Percentiles rank a stretch among this genome's conserved stretches.
phyloP scores from a whole-genome alignment of 2,797 vertebrate genomes.

The Melanitta fusca region DNA sequence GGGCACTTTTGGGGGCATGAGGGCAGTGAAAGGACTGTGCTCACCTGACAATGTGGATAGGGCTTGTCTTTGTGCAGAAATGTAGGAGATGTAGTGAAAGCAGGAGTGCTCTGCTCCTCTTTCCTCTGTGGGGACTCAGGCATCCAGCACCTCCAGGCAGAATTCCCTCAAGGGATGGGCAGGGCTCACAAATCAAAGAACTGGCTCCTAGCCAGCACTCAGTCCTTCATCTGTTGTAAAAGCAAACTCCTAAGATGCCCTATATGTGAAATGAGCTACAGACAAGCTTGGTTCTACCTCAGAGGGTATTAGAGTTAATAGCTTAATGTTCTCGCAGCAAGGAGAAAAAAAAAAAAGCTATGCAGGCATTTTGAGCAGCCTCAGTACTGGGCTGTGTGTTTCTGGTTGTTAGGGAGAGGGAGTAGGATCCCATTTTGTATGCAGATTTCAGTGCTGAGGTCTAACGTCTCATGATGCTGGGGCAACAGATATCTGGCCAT shows the following conservation, averaged over 20 bases:
- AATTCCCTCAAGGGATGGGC: slow-evolving; percentile 27
- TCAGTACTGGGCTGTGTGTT: slow-evolving; percentile 1
- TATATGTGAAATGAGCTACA: slow-evolving; percentile 34
- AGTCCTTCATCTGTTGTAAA: background rate
- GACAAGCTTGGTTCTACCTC: background rate
- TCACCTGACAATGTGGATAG: background rate
- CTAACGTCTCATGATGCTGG: background rate
- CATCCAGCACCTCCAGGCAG: background rate
- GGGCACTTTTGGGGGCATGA: background rate
- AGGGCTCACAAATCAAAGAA: slow-evolving; percentile 15
- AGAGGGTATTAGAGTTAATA: slow-evolving; percentile 41
- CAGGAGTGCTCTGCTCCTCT: background rate
- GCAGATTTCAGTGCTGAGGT: slow-evolving; percentile 26
- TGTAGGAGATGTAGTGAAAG: background rate
- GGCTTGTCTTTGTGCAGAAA: background rate
- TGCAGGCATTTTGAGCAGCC: slow-evolving; percentile 33
- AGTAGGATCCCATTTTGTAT: slow-evolving; percentile 22
- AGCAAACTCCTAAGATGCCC: slow-evolving; percentile 22
- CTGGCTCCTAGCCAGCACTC: slow-evolving; percentile 7
- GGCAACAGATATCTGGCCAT: background rate
- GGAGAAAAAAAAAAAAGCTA: background rate
- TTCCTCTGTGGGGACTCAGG: background rate
- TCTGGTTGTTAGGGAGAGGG: slow-evolving; percentile 39
- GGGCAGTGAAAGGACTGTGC: background rate
- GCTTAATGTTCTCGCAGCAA: slow-evolving; percentile 3